Conservation (phyloP, 2,888 invertebrate genomes). For the Copidosoma aretas region DNA sequence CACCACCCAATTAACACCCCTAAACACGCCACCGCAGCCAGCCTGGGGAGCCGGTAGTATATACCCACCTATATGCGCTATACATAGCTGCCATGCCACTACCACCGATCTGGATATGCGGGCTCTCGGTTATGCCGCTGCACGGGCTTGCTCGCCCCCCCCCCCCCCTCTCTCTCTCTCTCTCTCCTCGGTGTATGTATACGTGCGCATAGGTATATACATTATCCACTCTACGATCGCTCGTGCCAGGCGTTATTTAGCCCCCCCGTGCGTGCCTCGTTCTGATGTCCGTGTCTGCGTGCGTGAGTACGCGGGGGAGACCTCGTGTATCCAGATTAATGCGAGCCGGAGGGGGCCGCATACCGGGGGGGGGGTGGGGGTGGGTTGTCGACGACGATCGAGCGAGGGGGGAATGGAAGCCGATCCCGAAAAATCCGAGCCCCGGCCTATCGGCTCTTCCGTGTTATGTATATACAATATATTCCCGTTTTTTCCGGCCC, state of each 20-base stretch:
- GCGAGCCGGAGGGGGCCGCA: slow-evolving; percentile 12
- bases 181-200: too few relatives aligned
- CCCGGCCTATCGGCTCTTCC: too few relatives aligned
- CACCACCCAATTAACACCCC: slow-evolving; percentile 59
- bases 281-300: not conserved
- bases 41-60: slow-evolving; percentile 1
- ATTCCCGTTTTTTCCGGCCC: too few relatives aligned
- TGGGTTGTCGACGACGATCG: not conserved
- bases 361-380: not conserved
- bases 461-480: too few relatives aligned
- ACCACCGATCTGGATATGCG: slow-evolving; percentile 31
- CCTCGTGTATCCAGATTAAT: slow-evolving; percentile 30
- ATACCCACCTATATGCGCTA: not conserved
- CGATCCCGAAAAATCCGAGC: not conserved
- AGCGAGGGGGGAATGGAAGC: not conserved
- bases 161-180: too few relatives aligned
- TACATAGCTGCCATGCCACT: not conserved
- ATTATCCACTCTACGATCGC: too few relatives aligned
- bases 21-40: slow-evolving; percentile 54
- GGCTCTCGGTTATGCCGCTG: slow-evolving; percentile 30
- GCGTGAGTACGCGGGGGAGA: not conserved
- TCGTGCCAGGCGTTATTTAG: slow-evolving; percentile 27
- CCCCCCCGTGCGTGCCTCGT: slow-evolving; percentile 9
- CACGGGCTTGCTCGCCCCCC: slow-evolving; percentile 19
- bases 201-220: too few relatives aligned